Conservation (phyloP, 2,797 vertebrate genomes). For the Micrastur ruficollis region DNA sequence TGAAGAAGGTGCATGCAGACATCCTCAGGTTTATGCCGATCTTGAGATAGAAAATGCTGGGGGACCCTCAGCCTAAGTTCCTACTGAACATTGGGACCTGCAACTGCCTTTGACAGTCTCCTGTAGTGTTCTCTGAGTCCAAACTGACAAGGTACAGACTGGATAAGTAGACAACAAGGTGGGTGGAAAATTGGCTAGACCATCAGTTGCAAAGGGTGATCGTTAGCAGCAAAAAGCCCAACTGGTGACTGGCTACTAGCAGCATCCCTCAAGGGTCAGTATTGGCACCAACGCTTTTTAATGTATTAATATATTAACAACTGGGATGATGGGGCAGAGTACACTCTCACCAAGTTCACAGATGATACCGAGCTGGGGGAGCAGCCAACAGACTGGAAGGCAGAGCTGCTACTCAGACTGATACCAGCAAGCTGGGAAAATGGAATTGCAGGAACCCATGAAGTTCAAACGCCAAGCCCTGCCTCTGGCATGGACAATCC, state of each 20-base stretch:
- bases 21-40: not conserved
- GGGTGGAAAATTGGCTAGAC: not conserved
- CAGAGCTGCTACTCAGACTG: not conserved
- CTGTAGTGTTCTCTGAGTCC: not conserved
- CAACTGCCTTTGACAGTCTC: not conserved
- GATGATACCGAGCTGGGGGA: not conserved
- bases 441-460: not conserved
- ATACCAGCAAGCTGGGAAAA: not conserved
- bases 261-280: not conserved
- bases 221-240: not conserved
- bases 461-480: not conserved
- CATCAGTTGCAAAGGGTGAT: not conserved
- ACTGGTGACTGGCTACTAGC: not conserved
- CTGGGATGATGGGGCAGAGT: not conserved
- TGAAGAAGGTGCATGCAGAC: not conserved
- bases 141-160: fast-evolving
- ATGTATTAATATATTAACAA: not conserved
- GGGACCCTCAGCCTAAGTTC: not conserved
- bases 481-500: not conserved
- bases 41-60: not conserved
- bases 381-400: not conserved
- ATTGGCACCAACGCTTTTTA: fast-evolving
- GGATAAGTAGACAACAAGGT: not conserved
- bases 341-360: not conserved
- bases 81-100: not conserved